Conservation (phyloP, 2,888 invertebrate species). For the Drosophila villosipedis region DNA sequence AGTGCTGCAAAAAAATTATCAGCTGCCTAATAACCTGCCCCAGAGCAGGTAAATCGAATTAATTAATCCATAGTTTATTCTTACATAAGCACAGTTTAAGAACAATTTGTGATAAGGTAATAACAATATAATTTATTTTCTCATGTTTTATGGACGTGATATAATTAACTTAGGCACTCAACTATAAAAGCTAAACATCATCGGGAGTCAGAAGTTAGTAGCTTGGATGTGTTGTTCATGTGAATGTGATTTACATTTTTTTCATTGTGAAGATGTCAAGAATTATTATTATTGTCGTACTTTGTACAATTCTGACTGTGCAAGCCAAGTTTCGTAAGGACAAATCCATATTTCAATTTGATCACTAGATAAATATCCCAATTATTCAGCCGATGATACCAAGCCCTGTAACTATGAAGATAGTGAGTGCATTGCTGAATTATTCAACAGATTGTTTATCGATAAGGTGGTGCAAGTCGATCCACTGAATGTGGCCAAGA, state of each 20-base stretch:
- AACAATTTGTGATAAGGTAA: background rate
- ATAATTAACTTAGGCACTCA: conserved; percentile 2
- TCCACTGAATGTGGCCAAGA: conserved; percentile 71
- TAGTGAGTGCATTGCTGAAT: conserved; percentile 59
- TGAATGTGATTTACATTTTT: conserved; percentile 6
- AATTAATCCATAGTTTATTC: background rate
- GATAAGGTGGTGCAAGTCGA: conserved; percentile 73
- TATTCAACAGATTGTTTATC: conserved; percentile 49
- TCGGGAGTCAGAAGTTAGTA: conserved; percentile 28
- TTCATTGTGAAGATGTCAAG: conserved; percentile 26
- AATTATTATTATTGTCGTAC: background rate
- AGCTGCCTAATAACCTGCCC: no score
- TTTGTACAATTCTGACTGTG: conserved; percentile 27
- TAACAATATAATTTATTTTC: background rate
- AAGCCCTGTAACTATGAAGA: conserved; percentile 78
- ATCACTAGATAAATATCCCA: background rate
- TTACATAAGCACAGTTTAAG: background rate
- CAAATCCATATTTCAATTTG: background rate
- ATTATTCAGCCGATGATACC: conserved; percentile 68
- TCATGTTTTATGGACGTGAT: conserved; percentile 8
- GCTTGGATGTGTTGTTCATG: conserved; percentile 1
- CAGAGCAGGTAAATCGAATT: background rate
- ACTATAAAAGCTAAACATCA: conserved; percentile 46
- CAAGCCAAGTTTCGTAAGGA: conserved; percentile 62
- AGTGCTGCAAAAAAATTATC: no score